Percentiles rank a stretch among this genome's conserved stretches.
These are phyloP conservation scores for Osmoderma eremita DNA, from an alignment of 2,888 invertebrate genomes.

Conservation along the genomic window DNA sequence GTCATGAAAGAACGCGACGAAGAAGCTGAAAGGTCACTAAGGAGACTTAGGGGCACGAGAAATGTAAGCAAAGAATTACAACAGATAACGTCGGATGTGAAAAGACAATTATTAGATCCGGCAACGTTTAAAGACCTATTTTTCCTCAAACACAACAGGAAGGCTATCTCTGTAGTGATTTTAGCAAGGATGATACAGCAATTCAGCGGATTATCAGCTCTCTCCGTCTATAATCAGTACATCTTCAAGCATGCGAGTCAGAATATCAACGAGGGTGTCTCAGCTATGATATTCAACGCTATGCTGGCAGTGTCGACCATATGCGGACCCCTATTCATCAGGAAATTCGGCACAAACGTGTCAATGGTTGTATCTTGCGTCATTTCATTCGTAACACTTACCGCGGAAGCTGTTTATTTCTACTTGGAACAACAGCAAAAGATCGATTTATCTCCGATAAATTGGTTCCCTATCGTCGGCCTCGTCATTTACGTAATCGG, in stretches of 20 bases:
- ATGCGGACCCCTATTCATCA: conserved; percentile 49
- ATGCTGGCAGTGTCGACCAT: conserved; percentile 43
- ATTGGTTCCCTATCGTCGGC: conserved; percentile 49
- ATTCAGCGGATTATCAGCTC: conserved; percentile 54
- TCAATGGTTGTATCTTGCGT: conserved; percentile 53
- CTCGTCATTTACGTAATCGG: conserved; percentile 49
- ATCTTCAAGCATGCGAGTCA: conserved; percentile 58
- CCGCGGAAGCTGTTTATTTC: conserved; percentile 53
- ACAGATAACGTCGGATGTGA: conserved; percentile 51
- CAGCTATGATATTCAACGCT: conserved; percentile 54
- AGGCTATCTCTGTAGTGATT: conserved; percentile 52
- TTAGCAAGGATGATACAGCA: conserved; percentile 54
- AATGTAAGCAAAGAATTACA: conserved; percentile 54
- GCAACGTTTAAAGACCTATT: conserved; percentile 54
- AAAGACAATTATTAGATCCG: conserved; percentile 55
- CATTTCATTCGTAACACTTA: conserved; percentile 49
- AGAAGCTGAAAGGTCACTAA: conserved; percentile 52
- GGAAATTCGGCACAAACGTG: conserved; percentile 54
- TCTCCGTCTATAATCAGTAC: conserved; percentile 54
- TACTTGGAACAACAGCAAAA: conserved; percentile 47
- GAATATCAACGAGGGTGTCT: conserved; percentile 53
- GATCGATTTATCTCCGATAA: conserved; percentile 45
- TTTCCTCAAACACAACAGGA: conserved; percentile 53
- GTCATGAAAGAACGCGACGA: conserved; percentile 52
- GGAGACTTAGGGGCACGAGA: conserved; percentile 50